Base-by-base conservation (phyloP, 1,140 invertebrate genomes). In the Ceratina japonica region DNA sequence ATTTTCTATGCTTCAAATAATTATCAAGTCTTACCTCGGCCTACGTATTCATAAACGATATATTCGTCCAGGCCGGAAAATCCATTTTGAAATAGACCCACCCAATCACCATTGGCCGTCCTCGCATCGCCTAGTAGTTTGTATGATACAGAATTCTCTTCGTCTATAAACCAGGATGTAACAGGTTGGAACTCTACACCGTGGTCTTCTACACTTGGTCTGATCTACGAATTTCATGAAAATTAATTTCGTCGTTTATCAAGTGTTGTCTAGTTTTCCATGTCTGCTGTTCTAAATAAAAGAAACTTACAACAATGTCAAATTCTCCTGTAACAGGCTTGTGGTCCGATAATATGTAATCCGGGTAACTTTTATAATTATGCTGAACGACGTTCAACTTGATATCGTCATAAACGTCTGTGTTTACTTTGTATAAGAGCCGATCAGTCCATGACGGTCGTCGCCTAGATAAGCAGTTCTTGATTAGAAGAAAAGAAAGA, bases 371-470 rank as follows among this genome's bases (percentile, higher is more conserved):
- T 73, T 93, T 94, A 90, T 98, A 98, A 22, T 92, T 94, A 44
- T 94, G 79, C 80, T 95, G 94, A 10, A 95, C 92, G 2, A 94
- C 94, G 71, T 94, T 93, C 24, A 98, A 90, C 51, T 93, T 95
- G 8, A 95, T 93, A 86, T 96, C 96, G 84, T 97, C 95, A 87
- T 97, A 96, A 75, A 95, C 96, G 88, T 97, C 93, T 0, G 93
- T 91, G 89, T 96, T 95, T 15, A 96, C 96, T 92, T 95, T 96
- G 92, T 96, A 97, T 27, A 98, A 91, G 88, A 98, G 96, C 83
- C 97, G 93, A 92, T 98, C 97, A 4, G 96, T 97, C 97, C 97
- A 98, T 0, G 96, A 96, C 20, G 97, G 97, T 88, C 97, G 93
- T 64, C 97, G 94, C 89, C 96, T 97, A 89, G 16, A 92, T 20